Percentiles rank a stretch among this genome's conserved stretches.
These are phyloP conservation scores for Bembecia ichneumoniformis DNA, from an alignment of 2,888 invertebrate species.

Conservation along the genomic window DNA sequence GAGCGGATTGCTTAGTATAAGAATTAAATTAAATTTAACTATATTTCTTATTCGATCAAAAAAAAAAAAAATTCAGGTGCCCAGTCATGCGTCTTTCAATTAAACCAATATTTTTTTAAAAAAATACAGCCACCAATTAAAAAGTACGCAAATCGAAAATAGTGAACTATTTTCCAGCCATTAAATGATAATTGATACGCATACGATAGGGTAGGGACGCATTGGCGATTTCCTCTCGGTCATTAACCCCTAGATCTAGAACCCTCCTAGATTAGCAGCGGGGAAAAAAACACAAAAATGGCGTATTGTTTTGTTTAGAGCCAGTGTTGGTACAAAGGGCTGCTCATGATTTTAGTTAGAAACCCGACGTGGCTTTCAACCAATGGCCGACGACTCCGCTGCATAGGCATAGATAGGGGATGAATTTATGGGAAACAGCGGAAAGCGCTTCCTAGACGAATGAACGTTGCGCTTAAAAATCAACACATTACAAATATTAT, in stretches of 20 bases:
- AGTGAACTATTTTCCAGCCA: conserved; percentile 4
- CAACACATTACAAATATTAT: too few relatives aligned
- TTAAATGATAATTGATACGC: conserved; percentile 9
- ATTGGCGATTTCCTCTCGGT: conserved; percentile 27
- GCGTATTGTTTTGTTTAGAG: conserved; percentile 45
- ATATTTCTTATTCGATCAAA: too few relatives aligned
- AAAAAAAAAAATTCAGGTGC: too few relatives aligned
- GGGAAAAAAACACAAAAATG: conserved; percentile 50
- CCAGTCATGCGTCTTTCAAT: neutral
- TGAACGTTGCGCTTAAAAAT: conserved; percentile 12
- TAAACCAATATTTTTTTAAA: neutral
- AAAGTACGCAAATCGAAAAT: neutral
- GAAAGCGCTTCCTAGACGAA: conserved; percentile 52
- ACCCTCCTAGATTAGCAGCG: conserved; percentile 51
- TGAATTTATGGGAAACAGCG: conserved; percentile 31
- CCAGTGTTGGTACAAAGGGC: conserved; percentile 55
- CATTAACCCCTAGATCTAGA: conserved; percentile 44
- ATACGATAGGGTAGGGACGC: conserved; percentile 14
- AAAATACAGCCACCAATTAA: neutral
- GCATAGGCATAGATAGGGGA: conserved; percentile 51
- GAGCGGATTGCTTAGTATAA: too few relatives aligned
- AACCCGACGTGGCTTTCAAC: conserved; percentile 38
- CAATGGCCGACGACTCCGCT: conserved; percentile 40
- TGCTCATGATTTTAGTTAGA: conserved; percentile 50
- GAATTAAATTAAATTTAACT: too few relatives aligned